Evolutionary conservation across 2,113 vertebrate species (phyloP), one percentile per base, ranked within the genome.

Genomic region (Chaetorhynchus papuensis): DNA sequence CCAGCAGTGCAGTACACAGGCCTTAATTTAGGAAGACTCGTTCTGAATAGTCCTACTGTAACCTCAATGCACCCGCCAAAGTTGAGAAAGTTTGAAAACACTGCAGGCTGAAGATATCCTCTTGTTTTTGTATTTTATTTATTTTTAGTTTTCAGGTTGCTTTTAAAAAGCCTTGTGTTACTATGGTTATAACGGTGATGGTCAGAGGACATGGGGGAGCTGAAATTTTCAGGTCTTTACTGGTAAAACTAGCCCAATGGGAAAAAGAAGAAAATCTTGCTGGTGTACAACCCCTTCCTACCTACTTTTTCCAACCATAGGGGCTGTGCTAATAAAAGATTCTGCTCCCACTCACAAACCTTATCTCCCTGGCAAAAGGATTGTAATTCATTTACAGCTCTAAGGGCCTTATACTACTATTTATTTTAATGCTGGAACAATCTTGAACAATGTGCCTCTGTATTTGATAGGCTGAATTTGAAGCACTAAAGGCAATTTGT

Each of bases 401-500:
- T 75, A 87, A 77, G 79, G 56, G 50, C 50, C 66, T 87, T 65
- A 53, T 90, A 80, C 64, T 45, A 65, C 15, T 47, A 31, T 60
- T 90, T 77, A n/a, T 88, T 76, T 84, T 39, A 90, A 85, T 56
- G 59, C 63, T 91, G 54, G 63, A 91, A 70, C 71, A 95, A 78
- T 75, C 60, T 50, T 31, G 65, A 89, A 69, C 20, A 76, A 59
- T 75, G 31, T 74, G 26, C 19, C n/a, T 44, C 22, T 66, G 30
- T 56, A 77, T 90, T 69, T 90, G 63, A 90, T 88, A 81, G 59
- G 28, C 57, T 83, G 60, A 68, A 66, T 90, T 78, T 78, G 68
- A 93, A 93, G 28, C 39, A 80, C 59, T 95, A 91, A 87, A 59
- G 39, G 87, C 61, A 86, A 86, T 93, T 94, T 86, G 47, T 81